Conservation (phyloP, 1,140 invertebrate genomes). For the Aphelenchoides fujianensis region DNA sequence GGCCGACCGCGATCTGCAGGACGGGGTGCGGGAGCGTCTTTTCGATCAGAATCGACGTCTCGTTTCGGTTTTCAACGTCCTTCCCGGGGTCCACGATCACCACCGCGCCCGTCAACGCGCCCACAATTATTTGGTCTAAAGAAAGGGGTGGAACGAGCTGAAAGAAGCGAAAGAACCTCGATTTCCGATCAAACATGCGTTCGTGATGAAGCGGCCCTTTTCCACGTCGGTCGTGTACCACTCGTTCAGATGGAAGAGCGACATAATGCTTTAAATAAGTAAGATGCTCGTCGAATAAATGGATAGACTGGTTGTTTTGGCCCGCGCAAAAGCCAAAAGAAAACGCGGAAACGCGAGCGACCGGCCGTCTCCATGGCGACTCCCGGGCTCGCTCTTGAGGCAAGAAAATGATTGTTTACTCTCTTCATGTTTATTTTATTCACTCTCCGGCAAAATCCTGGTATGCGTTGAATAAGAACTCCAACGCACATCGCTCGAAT, state of each 20-base stretch:
- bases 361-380: no score
- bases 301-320: no score
- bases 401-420: no score
- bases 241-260: conserved; percentile 49
- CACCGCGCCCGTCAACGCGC: conserved; percentile 37
- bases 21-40: conserved; percentile 32
- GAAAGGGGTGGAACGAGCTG: not conserved
- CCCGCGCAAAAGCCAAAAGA: no score
- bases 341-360: no score
- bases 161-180: conserved; percentile 31
- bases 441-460: no score
- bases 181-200: conserved; percentile 32
- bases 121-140: conserved; percentile 47
- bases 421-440: no score
- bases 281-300: no score
- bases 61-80: conserved; percentile 45
- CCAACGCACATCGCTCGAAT: no score
- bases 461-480: no score
- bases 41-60: conserved; percentile 36
- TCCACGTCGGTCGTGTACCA: conserved; percentile 31
- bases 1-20: conserved; percentile 35
- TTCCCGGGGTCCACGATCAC: conserved; percentile 40
- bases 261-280: conserved; percentile 27
- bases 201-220: conserved; percentile 22
- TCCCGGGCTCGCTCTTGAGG: no score